Evolutionary conservation across 1,140 invertebrate genomes (phyloP), one percentile per base, ranked within the genome.

Genomic region (Zaprionus kolodkinae): DNA sequence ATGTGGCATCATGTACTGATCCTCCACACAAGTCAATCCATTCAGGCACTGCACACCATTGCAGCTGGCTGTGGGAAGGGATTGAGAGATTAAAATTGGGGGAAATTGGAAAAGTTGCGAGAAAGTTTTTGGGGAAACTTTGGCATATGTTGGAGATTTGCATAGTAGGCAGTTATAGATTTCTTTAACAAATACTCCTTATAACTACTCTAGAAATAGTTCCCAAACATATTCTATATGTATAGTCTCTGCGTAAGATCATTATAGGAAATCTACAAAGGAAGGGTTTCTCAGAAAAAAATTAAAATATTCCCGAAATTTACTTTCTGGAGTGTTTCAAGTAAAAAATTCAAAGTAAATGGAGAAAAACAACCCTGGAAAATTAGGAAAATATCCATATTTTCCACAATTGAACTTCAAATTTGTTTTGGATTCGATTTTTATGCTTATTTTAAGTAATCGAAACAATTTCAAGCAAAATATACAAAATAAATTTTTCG

Each of bases 1-100:
- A 90, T 97, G 96, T 15, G 96, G 96, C 72, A 94, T 96, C 91
- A 96, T 93, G 93, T 97, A 96, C 89, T 97, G 96, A 93, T 98
- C 97, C 91, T 97, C 93, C 30, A 97, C 94, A 93, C 97, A 98
- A 64, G 95, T 95, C 84, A 96, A 95, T 33, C 96, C 96, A 81
- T 95, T 95, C 36, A 96, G 94, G 93, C 97, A 98, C 10, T 94
- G 95, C 55, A 97, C 95, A 76, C 95, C 95, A 79, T 95, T 95
- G 93, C 96, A 97, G 72, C 95, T 96, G 92, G 95, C 96, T 95
- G 94, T 10, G 91, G 89, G 92, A 12, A 52, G 27, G 27, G 61
- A 52, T 50, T 27, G 45, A 38, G 6, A 15, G 35, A 50, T 36
- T 60, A 35, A 9, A 40, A 11, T 27, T 45, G 25, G 6, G 56